Conservation (phyloP, 1,140 invertebrate species). For the Araneus ventricosus region DNA sequence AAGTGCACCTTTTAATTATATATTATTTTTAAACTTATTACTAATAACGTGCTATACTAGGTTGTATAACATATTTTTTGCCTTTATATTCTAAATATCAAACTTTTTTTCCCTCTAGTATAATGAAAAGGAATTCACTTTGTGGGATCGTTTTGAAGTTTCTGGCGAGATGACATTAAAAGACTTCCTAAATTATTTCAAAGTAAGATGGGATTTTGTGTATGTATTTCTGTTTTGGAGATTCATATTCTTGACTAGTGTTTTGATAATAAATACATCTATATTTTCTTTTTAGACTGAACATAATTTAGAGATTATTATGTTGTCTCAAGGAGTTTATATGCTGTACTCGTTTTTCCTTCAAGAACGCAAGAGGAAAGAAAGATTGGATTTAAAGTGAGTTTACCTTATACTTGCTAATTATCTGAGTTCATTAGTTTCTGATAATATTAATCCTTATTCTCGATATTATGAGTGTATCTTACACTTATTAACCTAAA, state of each 20-base stretch:
- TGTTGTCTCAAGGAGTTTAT: slow-evolving; percentile 98
- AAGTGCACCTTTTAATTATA: too few species aligned
- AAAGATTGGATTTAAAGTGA: slow-evolving; percentile 89
- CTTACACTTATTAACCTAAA: too few species aligned
- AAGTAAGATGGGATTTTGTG: slow-evolving; percentile 80
- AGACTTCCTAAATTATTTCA: slow-evolving; percentile 97
- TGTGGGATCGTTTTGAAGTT: slow-evolving; percentile 99
- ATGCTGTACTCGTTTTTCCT: slow-evolving; percentile 99
- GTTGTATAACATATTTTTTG: too few species aligned
- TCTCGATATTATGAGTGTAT: too few species aligned
- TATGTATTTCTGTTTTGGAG: slow-evolving; percentile 51
- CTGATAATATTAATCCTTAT: too few species aligned
- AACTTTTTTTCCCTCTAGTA: slow-evolving; percentile 83
- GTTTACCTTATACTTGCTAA: too few species aligned
- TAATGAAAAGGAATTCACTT: slow-evolving; percentile 94
- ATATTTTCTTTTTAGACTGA: slow-evolving; percentile 83
- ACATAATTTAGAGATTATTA: slow-evolving; percentile 96
- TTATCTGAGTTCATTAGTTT: too few species aligned
- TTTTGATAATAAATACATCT: neutral
- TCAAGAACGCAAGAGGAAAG: slow-evolving; percentile 91
- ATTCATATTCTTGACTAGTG: neutral
- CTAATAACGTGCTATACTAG: too few species aligned
- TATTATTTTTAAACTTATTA: too few species aligned
- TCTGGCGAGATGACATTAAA: slow-evolving; percentile 93
- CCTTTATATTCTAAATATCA: neutral